Evolutionary conservation across 2,797 vertebrate species (phyloP).

Genomic region (Onychomys torridus): DNA sequence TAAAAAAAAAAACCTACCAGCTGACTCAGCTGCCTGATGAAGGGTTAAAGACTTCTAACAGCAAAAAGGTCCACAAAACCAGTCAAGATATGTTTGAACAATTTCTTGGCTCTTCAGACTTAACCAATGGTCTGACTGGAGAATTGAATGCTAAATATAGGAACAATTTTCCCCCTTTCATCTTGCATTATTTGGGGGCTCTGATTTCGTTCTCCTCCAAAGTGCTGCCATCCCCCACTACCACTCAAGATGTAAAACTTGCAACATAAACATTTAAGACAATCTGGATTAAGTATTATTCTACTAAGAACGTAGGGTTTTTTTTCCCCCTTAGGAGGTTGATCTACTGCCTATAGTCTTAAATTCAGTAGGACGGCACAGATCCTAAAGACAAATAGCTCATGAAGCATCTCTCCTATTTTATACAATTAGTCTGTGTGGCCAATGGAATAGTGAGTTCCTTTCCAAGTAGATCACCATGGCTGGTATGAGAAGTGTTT

Average conservation of each 20-base stretch:
- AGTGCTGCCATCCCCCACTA: slow-evolving; percentile 70
- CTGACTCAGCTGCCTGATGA: background rate
- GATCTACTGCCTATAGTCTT: slow-evolving; percentile 32
- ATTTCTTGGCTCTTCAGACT: slow-evolving; percentile 38
- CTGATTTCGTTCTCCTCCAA: slow-evolving; percentile 68
- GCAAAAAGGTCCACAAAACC: background rate
- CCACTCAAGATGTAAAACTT: slow-evolving; percentile 70
- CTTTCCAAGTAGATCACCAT: slow-evolving; percentile 67
- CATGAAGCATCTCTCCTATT: slow-evolving; percentile 45
- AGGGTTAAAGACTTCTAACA: slow-evolving; percentile 40
- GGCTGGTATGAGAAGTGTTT: slow-evolving; percentile 57
- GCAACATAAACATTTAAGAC: slow-evolving; percentile 76
- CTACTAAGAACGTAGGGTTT: slow-evolving; percentile 8
- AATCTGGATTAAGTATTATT: slow-evolving; percentile 65
- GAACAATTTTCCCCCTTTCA: slow-evolving; percentile 41
- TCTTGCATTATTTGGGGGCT: slow-evolving; percentile 68
- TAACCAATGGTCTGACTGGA: slow-evolving; percentile 44
- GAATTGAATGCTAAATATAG: slow-evolving; percentile 57
- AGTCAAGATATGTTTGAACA: slow-evolving; percentile 32
- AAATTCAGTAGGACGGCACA: slow-evolving; percentile 51
- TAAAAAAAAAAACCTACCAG: slow-evolving; percentile 7
- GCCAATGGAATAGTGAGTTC: slow-evolving; percentile 60
- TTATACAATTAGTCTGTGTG: slow-evolving; percentile 52
- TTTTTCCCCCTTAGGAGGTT: background rate
- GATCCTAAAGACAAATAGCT: slow-evolving; percentile 53